These are phyloP conservation scores for Apodemia duryi DNA, from an alignment of 2,888 invertebrate genomes.

Conservation along the genomic window DNA sequence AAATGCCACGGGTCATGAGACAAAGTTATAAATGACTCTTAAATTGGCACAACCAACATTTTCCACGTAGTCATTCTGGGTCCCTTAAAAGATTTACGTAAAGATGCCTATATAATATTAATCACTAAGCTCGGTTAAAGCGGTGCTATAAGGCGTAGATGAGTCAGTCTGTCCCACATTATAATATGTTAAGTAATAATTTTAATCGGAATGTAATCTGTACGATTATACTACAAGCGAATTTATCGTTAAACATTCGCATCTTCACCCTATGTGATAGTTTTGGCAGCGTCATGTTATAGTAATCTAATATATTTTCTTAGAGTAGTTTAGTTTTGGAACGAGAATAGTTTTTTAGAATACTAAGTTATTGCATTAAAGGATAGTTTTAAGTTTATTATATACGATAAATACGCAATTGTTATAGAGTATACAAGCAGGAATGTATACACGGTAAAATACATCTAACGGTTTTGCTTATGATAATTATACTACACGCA, in stretches of 20 bases:
- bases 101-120: background rate
- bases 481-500: background rate
- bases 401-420: constrained; percentile 1
- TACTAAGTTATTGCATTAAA: constrained; percentile 6
- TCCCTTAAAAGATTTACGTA: background rate
- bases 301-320: constrained; percentile 18
- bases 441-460: constrained; percentile 2
- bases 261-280: constrained; percentile 15
- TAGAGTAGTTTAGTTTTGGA: background rate
- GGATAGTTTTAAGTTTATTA: constrained; percentile 5
- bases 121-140: background rate
- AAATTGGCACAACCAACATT: constrained; percentile 13
- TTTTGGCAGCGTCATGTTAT: constrained; percentile 27
- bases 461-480: constrained; percentile 7
- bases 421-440: constrained; percentile 14
- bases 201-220: constrained; percentile 2
- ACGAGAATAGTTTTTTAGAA: background rate
- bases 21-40: background rate
- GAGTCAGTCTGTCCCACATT: constrained; percentile 9
- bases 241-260: background rate
- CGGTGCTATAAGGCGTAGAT: constrained; percentile 1
- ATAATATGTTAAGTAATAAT: background rate
- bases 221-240: background rate
- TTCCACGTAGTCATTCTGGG: constrained; percentile 7
- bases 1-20: background rate